These are phyloP conservation scores for Drosophila fungiperda DNA, from an alignment of 2,888 invertebrate species.

Conservation along the genomic window DNA sequence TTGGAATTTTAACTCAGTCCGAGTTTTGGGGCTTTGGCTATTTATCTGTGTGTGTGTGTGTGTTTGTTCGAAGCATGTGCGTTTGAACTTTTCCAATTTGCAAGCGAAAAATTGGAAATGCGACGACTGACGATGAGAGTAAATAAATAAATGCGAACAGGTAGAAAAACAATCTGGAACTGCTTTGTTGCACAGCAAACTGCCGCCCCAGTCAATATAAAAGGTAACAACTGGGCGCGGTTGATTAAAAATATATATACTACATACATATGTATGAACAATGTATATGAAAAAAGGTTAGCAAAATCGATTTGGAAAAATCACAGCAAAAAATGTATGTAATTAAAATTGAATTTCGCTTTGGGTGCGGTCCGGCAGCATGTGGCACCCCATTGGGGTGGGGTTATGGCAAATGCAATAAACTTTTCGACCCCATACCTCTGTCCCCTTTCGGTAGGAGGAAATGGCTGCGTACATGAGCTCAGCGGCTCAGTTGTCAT, in stretches of 20 bases:
- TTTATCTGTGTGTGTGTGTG: neutral
- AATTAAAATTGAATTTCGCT: conserved; percentile 76
- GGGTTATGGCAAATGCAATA: conserved; percentile 54
- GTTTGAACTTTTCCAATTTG: conserved; percentile 79
- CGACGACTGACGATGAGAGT: conserved; percentile 59
- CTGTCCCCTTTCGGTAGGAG: neutral
- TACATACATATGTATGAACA: conserved; percentile 25
- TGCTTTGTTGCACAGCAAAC: conserved; percentile 69
- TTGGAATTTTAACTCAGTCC: conserved; percentile 13
- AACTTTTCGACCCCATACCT: conserved; percentile 1
- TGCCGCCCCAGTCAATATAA: conserved; percentile 61
- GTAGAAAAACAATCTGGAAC: conserved; percentile 71
- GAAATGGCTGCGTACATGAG: conserved; percentile 17
- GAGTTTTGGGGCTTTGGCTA: conserved; percentile 23
- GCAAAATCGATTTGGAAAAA: conserved; percentile 71
- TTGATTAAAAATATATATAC: conserved; percentile 74
- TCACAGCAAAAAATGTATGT: conserved; percentile 48
- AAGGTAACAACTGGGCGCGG: conserved; percentile 76
- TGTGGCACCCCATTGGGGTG: conserved; percentile 49
- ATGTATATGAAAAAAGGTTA: conserved; percentile 49
- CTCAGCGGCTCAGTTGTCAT: conserved; percentile 68
- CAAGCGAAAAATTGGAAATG: conserved; percentile 80
- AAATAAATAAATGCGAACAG: conserved; percentile 73
- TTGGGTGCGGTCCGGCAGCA: conserved; percentile 53
- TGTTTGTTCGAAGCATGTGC: conserved; percentile 36